phyloP scores from a whole-genome alignment of 2,888 invertebrate species.

The Cheilosia soror region DNA sequence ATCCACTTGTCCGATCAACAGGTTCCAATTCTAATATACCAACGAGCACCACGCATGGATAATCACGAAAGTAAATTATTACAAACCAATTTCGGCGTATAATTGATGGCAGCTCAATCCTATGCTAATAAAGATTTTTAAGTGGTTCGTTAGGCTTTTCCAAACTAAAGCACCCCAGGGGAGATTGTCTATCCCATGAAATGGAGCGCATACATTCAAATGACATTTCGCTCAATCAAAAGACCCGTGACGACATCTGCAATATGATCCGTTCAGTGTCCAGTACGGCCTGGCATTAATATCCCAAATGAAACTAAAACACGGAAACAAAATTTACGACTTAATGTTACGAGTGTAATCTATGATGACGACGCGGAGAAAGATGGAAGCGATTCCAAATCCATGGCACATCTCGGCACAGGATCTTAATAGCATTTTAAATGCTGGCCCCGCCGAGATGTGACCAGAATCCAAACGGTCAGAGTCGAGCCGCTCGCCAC shows the following conservation, averaged over 20 bases:
- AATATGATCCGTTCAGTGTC: conserved; percentile 59
- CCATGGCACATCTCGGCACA: conserved; percentile 66
- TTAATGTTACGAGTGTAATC: conserved; percentile 58
- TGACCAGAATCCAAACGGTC: conserved; percentile 67
- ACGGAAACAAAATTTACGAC: conserved; percentile 73
- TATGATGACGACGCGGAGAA: conserved; percentile 15
- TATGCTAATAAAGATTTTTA: conserved; percentile 70
- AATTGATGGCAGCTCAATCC: conserved; percentile 53
- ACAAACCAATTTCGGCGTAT: conserved; percentile 50
- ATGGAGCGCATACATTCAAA: conserved; percentile 26
- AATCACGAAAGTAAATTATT: conserved; percentile 15
- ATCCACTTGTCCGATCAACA: neutral
- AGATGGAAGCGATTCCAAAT: conserved; percentile 28
- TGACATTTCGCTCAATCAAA: conserved; percentile 66
- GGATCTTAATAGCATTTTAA: conserved; percentile 75
- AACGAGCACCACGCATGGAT: neutral
- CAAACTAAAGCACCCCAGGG: neutral
- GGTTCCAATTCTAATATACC: neutral
- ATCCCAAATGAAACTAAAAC: conserved; percentile 26
- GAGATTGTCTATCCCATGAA: conserved; percentile 50
- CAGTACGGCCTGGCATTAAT: neutral
- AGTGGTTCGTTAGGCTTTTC: conserved; percentile 4
- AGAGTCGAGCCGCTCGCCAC: neutral
- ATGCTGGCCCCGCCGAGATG: conserved; percentile 67
- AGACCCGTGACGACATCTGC: conserved; percentile 58